Evolutionary conservation across 1,140 invertebrate species (phyloP), one percentile per base, ranked within the genome.

Genomic region (Tetranychus urticae): DNA sequence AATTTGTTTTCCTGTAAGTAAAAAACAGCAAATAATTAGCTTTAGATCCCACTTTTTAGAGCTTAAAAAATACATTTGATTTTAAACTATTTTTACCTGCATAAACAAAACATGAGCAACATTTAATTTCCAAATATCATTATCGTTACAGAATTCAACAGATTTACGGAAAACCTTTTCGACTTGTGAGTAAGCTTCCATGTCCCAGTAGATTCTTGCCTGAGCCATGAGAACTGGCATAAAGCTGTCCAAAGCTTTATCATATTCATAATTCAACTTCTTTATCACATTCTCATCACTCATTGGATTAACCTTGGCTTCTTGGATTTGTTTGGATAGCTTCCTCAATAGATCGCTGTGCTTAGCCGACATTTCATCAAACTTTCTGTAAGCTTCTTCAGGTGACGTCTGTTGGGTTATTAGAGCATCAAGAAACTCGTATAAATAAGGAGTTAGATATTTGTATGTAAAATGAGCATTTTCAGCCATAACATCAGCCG

Each of bases 91-190:
- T 6, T 54, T 45, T 54, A 58, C 63, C 63, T 64, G 92, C 94
- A 99, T 98, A 71, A 97, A 99, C 5, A 98, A 75, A 2, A 97
- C 93, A 71, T 99, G 94, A 0, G 93, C 94, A 0, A 97, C 91
- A 71, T 99, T 98, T 6, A 98, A 74, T 65, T 91, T 85, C 93
- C 93, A 99, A 1, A 85, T 81, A 68, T 97, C 89, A 68, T 94
- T 87, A 69, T 97, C 91, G 67, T 89, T 92, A 69, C 92, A 97
- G 73, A 97, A 97, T 71, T 98, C 94, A 0, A 90, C 88, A 56
- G 91, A 96, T 72, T 93, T 93, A 34, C 89, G 80, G 69, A 92
- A 92, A 63, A 92, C 87, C 70, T 88, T 88, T 70, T 92, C 88
- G 1, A 94, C 90, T 71, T 94, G 88, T 2, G 80, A 74, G 70